Evolutionary conservation across 2,797 vertebrate species (phyloP).

Genomic region (Acridotheres tristis): DNA sequence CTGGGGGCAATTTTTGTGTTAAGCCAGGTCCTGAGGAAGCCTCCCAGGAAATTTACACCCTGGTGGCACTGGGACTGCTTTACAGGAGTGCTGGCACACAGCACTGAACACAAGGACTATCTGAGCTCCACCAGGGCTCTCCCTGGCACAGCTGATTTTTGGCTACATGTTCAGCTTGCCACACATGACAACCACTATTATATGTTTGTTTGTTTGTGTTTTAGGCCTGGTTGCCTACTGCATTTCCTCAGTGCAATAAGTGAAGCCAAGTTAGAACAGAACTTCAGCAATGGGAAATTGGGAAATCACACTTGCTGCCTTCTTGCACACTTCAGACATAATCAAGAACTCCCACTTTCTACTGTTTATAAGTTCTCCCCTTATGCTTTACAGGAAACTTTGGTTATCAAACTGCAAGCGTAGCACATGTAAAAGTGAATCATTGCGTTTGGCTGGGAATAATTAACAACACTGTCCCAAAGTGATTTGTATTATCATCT

Average conservation of each 20-base stretch:
- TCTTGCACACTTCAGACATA: neutral
- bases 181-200: neutral
- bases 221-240: neutral
- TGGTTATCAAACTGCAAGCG: neutral
- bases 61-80: neutral
- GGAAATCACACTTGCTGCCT: neutral
- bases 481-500: neutral
- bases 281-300: neutral
- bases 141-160: neutral
- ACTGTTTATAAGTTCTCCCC: neutral
- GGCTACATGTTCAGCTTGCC: neutral
- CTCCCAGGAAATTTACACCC: neutral
- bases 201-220: neutral
- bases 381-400: neutral
- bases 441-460: neutral
- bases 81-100: neutral
- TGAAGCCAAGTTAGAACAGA: neutral
- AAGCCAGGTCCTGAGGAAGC: neutral
- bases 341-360: neutral
- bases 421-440: neutral
- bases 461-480: neutral
- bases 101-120: accelerated
- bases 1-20: neutral
- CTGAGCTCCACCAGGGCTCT: neutral
- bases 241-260: neutral